A percentile compares a stretch with the other conserved stretches of the same genome.
Conservation (phyloP, 2,888 invertebrate species). For the Nematopogon swammerdamellus region DNA sequence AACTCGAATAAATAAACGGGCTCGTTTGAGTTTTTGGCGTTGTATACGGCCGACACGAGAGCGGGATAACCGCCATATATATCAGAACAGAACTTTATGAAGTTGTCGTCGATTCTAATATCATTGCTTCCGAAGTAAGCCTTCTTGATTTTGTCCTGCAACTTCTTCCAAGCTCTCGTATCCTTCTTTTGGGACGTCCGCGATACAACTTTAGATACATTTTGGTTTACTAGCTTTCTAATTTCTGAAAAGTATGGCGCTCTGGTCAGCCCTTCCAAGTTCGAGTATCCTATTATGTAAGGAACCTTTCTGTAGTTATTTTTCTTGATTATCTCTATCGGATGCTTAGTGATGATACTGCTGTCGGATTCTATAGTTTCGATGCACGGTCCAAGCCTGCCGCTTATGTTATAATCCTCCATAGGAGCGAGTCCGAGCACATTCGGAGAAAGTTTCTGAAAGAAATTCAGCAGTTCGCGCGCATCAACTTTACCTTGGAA, state of each 20-base stretch:
- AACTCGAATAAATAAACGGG: not conserved
- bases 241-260: not conserved
- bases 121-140: not conserved
- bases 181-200: not conserved
- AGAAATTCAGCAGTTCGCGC: not conserved
- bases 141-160: not conserved
- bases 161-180: not conserved
- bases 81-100: not conserved
- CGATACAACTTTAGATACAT: not conserved
- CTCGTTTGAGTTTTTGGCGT: not conserved
- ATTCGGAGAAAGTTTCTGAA: not conserved
- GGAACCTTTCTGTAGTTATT: not conserved
- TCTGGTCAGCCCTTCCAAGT: not conserved
- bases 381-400: not conserved
- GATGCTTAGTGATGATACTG: not conserved
- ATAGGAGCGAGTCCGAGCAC: not conserved
- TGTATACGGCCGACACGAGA: not conserved
- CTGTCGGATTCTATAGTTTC: not conserved
- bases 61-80: not conserved
- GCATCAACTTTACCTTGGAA: not conserved
- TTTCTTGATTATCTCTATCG: not conserved
- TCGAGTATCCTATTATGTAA: not conserved
- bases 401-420: not conserved
- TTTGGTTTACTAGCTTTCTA: not conserved
- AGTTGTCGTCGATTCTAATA: not conserved